Evolutionary conservation across 2,113 vertebrate species (phyloP).

Genomic region (Hemiprocne comata): DNA sequence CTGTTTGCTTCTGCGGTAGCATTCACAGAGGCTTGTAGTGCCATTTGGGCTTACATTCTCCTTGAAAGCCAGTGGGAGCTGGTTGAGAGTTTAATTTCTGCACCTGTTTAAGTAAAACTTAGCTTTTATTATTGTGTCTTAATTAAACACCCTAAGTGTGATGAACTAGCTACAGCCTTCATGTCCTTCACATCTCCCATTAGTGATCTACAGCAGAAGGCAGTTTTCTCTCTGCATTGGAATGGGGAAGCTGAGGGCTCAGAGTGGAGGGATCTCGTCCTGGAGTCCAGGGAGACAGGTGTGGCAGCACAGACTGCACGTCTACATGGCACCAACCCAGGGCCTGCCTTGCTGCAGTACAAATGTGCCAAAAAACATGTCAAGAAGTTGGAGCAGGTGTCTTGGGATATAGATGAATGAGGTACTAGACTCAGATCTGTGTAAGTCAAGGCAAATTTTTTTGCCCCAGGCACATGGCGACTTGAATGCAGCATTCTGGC

Average conservation of each 20-base stretch:
- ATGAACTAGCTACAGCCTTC: background rate
- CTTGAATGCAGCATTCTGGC: background rate
- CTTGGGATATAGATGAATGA: background rate
- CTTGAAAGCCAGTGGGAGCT: background rate
- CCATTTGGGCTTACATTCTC: background rate
- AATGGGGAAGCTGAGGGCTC: background rate
- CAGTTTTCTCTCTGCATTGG: background rate
- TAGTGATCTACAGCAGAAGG: background rate
- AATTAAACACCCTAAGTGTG: background rate
- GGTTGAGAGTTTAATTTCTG: background rate
- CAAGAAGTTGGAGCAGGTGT: background rate
- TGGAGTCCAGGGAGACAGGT: background rate
- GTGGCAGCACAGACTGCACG: background rate
- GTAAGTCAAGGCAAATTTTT: background rate
- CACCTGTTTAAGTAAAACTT: background rate
- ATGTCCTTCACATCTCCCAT: background rate
- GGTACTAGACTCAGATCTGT: background rate
- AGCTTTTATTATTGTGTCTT: background rate
- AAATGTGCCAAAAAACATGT: accelerated
- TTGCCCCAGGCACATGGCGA: background rate
- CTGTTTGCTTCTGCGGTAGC: background rate
- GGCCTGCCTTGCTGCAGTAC: too few relatives aligned
- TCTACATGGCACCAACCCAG: background rate
- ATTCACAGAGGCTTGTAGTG: background rate
- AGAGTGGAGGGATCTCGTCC: background rate